Percentiles rank a stretch among this genome's conserved stretches.
Conservation (phyloP, 1,140 invertebrate genomes). For the Drosophila chauvacae region DNA sequence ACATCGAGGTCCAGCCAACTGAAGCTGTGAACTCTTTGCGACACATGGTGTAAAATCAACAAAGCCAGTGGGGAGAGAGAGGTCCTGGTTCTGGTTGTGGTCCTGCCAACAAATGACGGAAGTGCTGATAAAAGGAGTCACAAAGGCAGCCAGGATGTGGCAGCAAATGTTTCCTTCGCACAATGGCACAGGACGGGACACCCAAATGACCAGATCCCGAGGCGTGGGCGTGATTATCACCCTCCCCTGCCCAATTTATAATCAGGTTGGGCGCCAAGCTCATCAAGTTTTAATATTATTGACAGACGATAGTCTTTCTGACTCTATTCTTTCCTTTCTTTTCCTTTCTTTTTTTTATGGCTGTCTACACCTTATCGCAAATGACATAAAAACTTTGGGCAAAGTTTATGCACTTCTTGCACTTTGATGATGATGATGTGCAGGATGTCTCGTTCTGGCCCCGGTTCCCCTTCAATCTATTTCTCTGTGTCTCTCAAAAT, state of each 20-base stretch:
- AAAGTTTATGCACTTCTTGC: constrained; percentile 68
- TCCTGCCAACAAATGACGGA: constrained; percentile 59
- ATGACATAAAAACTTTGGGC: constrained; percentile 52
- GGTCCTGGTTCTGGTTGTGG: not conserved
- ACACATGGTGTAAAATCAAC: constrained; percentile 66
- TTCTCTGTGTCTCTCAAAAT: constrained; percentile 38
- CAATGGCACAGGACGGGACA: constrained; percentile 42
- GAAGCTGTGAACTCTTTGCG: constrained; percentile 47
- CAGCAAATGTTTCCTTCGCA: constrained; percentile 59
- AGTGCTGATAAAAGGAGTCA: constrained; percentile 66
- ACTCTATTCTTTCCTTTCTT: constrained; percentile 1
- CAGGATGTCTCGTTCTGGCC: constrained; percentile 27
- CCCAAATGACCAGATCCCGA: constrained; percentile 50
- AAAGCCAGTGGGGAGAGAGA: constrained; percentile 14
- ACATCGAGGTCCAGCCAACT: constrained; percentile 36
- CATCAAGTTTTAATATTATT: constrained; percentile 72
- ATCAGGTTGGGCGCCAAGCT: constrained; percentile 54
- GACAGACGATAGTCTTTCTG: constrained; percentile 20
- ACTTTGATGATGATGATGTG: constrained; percentile 54
- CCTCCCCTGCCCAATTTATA: constrained; percentile 31
- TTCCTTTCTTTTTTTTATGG: constrained; percentile 13
- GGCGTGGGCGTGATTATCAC: constrained; percentile 16
- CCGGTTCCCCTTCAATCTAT: not conserved
- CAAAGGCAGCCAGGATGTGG: constrained; percentile 56
- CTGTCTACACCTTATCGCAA: constrained; percentile 43